Evolutionary conservation across 2,113 vertebrate species (phyloP).

Genomic region (Odobenus rosmarus): DNA sequence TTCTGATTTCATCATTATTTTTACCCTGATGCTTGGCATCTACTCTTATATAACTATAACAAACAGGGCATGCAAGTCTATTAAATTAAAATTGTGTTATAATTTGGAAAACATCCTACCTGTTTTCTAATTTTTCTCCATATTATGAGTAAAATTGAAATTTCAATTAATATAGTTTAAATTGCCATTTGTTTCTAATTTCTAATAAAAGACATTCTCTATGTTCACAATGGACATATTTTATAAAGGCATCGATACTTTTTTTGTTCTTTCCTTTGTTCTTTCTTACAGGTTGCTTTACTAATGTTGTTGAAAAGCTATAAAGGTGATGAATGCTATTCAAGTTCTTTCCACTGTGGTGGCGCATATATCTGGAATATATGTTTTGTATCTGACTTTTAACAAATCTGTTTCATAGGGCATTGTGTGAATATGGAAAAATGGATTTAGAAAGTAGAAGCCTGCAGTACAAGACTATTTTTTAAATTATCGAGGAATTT

Average conservation of each 20-base stretch:
- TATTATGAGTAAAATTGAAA: neutral
- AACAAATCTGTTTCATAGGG: neutral
- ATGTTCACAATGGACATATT: neutral
- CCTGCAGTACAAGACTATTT: neutral
- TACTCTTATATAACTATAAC: neutral
- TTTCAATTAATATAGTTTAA: neutral
- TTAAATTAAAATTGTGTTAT: neutral
- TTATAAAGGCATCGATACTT: neutral
- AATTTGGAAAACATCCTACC: neutral
- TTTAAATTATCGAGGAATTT: neutral
- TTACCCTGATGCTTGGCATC: neutral
- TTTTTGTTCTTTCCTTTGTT: neutral
- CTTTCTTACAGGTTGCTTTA: neutral
- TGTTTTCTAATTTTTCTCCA: neutral
- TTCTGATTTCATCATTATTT: neutral
- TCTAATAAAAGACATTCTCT: neutral
- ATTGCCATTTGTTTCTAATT: neutral
- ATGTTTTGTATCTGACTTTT: neutral
- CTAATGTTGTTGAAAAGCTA: neutral
- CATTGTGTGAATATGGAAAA: neutral
- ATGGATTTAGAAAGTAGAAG: neutral
- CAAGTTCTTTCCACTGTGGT: neutral
- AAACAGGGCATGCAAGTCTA: neutral
- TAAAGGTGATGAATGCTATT: neutral
- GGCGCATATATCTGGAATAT: neutral